phyloP scores from a whole-genome alignment of 2,797 vertebrate genomes.

The Anas acuta region DNA sequence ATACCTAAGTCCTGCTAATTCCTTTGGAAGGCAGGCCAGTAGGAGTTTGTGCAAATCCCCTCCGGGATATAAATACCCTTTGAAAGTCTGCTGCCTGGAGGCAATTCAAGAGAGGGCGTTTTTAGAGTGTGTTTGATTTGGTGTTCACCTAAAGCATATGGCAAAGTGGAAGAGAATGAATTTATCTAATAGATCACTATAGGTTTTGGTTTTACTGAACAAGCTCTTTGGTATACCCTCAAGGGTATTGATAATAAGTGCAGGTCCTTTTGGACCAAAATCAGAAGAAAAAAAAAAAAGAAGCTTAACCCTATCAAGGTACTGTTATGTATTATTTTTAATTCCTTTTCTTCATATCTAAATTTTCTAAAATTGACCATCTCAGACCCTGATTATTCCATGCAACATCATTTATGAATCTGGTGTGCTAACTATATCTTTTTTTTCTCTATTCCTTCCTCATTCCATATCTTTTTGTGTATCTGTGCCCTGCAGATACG shows the following conservation, averaged over 20 bases:
- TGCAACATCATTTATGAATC: not conserved
- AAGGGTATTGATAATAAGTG: not conserved
- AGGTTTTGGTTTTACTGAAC: not conserved
- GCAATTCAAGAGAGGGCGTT: not conserved
- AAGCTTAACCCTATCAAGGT: not conserved
- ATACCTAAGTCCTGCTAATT: slow-evolving; percentile 45
- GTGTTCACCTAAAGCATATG: not conserved
- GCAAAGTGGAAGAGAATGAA: not conserved
- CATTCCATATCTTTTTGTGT: not conserved
- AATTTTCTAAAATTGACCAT: not conserved
- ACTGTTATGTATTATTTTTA: not conserved
- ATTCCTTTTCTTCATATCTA: not conserved
- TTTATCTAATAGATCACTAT: not conserved
- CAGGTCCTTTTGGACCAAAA: not conserved
- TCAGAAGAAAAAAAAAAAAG: not conserved
- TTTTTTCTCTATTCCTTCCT: not conserved
- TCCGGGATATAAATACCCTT: slow-evolving; percentile 15
- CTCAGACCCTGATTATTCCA: not conserved
- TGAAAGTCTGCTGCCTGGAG: not conserved
- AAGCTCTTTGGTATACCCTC: not conserved
- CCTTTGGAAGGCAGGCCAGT: slow-evolving; percentile 14
- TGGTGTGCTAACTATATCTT: not conserved
- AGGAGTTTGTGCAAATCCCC: slow-evolving; percentile 45
- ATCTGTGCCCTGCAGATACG: not conserved
- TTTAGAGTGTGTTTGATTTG: not conserved